A percentile compares a stretch with the other conserved stretches of the same genome.
These are phyloP conservation scores for Cantharis rufa DNA, from an alignment of 2,888 invertebrate species.

Conservation along the genomic window DNA sequence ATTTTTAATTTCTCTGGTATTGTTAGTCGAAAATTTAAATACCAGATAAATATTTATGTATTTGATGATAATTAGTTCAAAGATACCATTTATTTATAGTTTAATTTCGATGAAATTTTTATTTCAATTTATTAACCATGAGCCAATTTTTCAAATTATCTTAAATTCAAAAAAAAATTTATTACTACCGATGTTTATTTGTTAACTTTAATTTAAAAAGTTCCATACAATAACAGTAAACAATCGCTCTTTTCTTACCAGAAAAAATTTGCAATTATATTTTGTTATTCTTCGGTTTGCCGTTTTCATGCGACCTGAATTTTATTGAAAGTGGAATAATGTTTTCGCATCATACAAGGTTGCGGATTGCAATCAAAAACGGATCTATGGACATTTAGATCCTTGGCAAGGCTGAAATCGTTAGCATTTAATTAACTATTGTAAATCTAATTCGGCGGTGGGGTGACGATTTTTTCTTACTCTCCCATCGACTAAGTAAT, in stretches of 20 bases:
- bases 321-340: neutral
- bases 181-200: neutral
- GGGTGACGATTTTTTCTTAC: neutral
- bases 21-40: neutral
- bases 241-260: neutral
- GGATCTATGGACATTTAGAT: neutral
- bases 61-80: neutral
- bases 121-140: neutral
- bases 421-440: neutral
- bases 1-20: neutral
- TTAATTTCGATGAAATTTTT: neutral
- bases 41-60: neutral
- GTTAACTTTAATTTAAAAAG: neutral
- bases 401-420: neutral
- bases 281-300: neutral
- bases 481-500: neutral
- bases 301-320: neutral
- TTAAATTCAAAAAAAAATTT: neutral
- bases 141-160: neutral
- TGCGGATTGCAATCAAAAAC: neutral
- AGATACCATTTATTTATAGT: neutral
- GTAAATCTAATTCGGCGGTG: neutral
- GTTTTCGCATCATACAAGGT: neutral
- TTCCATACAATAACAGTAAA: too few species aligned
- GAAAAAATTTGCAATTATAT: neutral